Conservation (phyloP, 2,888 invertebrate genomes). For the Pyrgus malvae region DNA sequence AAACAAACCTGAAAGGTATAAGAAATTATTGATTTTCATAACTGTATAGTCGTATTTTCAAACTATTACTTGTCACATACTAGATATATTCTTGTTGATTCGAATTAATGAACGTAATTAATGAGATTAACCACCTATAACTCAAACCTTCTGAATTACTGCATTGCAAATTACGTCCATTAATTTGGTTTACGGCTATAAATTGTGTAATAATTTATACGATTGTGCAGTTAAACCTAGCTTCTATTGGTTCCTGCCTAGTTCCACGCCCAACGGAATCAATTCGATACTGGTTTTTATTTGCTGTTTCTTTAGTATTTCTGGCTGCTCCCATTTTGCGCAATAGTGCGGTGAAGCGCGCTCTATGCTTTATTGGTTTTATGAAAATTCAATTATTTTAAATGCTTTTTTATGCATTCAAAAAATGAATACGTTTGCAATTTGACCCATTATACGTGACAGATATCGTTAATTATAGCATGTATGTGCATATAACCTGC, state of each 20-base stretch:
- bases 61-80: not conserved
- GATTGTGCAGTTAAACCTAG: constrained; percentile 2
- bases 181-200: constrained; percentile 11
- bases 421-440: too few relatives aligned
- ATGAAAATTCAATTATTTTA: too few relatives aligned
- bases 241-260: constrained; percentile 1
- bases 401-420: too few relatives aligned
- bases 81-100: not conserved
- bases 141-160: not conserved
- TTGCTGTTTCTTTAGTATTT: constrained; percentile 15
- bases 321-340: constrained; percentile 7
- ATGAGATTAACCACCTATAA: not conserved
- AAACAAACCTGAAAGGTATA: too few relatives aligned
- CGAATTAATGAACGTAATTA: not conserved
- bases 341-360: not conserved
- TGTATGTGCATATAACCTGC: too few relatives aligned
- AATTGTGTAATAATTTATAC: constrained; percentile 4
- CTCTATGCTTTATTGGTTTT: not conserved
- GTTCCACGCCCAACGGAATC: constrained; percentile 12
- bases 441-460: too few relatives aligned
- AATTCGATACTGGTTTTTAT: constrained; percentile 19
- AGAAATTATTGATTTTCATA: too few relatives aligned
- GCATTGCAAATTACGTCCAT: constrained; percentile 4
- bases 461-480: too few relatives aligned
- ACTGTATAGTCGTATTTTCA: not conserved